Evolutionary conservation across 2,113 vertebrate species (phyloP).

Genomic region (Guaruba guarouba): DNA sequence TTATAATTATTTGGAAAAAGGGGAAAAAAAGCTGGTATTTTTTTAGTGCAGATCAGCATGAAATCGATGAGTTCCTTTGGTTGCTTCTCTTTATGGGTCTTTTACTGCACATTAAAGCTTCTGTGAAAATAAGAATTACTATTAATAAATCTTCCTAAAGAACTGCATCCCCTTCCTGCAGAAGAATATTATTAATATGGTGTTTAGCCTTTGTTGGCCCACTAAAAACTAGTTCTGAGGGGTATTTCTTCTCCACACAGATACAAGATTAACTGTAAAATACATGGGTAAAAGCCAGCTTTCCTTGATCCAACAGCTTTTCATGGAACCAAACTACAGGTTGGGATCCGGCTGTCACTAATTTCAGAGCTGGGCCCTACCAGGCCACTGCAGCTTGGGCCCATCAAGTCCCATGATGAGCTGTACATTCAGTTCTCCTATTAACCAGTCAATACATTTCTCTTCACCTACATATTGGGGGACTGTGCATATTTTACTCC

Average conservation of each 20-base stretch:
- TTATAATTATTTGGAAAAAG: conserved; percentile 65
- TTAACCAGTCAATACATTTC: background rate
- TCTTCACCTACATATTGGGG: background rate
- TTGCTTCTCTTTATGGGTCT: conserved; percentile 45
- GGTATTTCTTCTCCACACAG: conserved; percentile 6
- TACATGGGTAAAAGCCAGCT: background rate
- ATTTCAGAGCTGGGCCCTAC: background rate
- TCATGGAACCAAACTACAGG: background rate
- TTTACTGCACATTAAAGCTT: conserved; percentile 44
- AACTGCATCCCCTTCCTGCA: background rate
- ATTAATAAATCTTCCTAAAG: conserved; percentile 46
- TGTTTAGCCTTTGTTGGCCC: background rate
- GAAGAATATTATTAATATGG: conserved; percentile 48
- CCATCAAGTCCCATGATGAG: background rate
- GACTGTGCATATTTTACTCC: background rate
- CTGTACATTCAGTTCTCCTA: background rate
- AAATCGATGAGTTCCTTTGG: conserved; percentile 48
- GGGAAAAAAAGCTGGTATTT: background rate
- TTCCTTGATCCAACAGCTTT: background rate
- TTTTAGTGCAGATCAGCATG: conserved; percentile 19
- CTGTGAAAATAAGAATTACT: conserved; percentile 34
- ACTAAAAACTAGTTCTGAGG: background rate
- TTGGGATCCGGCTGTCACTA: background rate
- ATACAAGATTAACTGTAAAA: conserved; percentile 21
- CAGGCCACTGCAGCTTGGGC: background rate